Evolutionary conservation across 2,888 invertebrate genomes (phyloP).

Genomic region (Ganaspis brasiliensis): DNA sequence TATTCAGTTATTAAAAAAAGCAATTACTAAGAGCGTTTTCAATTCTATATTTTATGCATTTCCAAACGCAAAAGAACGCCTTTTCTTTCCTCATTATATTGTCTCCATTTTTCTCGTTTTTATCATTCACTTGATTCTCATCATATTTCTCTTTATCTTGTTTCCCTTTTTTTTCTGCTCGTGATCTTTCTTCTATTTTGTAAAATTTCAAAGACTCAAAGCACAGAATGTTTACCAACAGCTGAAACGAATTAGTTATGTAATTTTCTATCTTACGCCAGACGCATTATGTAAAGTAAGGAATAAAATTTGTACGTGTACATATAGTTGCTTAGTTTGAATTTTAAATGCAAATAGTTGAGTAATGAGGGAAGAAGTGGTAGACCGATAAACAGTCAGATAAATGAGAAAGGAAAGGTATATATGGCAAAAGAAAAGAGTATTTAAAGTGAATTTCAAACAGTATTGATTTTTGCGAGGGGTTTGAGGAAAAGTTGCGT

Average conservation of each 20-base stretch:
- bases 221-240: neutral
- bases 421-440: neutral
- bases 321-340: neutral
- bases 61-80: too few relatives aligned
- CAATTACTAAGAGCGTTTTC: too few relatives aligned
- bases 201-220: neutral
- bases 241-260: slow-evolving; percentile 1
- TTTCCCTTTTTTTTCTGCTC: neutral
- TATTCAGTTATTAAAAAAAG: too few relatives aligned
- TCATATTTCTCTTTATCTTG: neutral
- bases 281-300: neutral
- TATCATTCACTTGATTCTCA: too few relatives aligned
- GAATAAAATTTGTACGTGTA: neutral
- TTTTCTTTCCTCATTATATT: too few relatives aligned
- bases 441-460: slow-evolving; percentile 21
- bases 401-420: slow-evolving; percentile 9
- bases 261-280: neutral
- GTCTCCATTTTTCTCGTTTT: too few relatives aligned
- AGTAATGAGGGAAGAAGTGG: slow-evolving; percentile 10
- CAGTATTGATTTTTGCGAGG: slow-evolving; percentile 22
- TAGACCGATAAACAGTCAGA: slow-evolving; percentile 3
- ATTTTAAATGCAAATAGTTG: slow-evolving; percentile 18
- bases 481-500: neutral
- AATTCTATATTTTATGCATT: too few relatives aligned
- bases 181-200: neutral